Percentiles rank a stretch among this genome's conserved stretches.
These are phyloP conservation scores for Smittia sp. DNA, from an alignment of 2,888 invertebrate species.

Conservation along the genomic window DNA sequence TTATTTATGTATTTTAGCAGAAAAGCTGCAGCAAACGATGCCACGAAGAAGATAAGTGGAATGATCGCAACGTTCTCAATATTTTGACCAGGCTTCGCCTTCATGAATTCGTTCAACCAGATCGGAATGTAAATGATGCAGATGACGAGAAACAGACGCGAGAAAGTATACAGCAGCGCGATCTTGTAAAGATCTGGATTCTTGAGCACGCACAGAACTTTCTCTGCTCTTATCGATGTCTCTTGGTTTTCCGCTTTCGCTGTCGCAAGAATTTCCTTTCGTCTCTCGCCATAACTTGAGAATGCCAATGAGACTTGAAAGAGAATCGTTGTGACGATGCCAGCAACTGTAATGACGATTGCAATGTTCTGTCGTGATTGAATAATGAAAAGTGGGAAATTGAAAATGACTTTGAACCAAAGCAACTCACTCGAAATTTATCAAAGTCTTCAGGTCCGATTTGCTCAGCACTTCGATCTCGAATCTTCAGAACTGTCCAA, in stretches of 20 bases:
- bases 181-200: slow-evolving; percentile 57
- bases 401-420: background rate
- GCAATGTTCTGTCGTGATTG: slow-evolving; percentile 63
- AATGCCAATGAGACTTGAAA: slow-evolving; percentile 66
- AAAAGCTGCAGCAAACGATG: slow-evolving; percentile 75
- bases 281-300: slow-evolving; percentile 45
- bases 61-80: slow-evolving; percentile 71
- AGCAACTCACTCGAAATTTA: slow-evolving; percentile 64
- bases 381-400: slow-evolving; percentile 41
- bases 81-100: slow-evolving; percentile 56
- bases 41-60: slow-evolving; percentile 67
- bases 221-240: slow-evolving; percentile 40
- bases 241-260: slow-evolving; percentile 44
- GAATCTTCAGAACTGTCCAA: background rate
- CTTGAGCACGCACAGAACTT: slow-evolving; percentile 25
- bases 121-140: slow-evolving; percentile 84
- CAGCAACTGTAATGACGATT: slow-evolving; percentile 65
- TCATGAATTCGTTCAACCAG: slow-evolving; percentile 70
- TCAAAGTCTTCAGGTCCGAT: slow-evolving; percentile 66
- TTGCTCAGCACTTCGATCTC: slow-evolving; percentile 44
- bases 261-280: slow-evolving; percentile 45
- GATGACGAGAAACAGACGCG: slow-evolving; percentile 80
- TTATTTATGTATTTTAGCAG: slow-evolving; percentile 66
- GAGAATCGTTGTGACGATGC: slow-evolving; percentile 60
- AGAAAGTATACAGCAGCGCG: slow-evolving; percentile 55